A percentile compares a stretch with the other conserved stretches of the same genome.
Conservation (phyloP, 2,113 vertebrate genomes). For the Opisthocomus hoazin region DNA sequence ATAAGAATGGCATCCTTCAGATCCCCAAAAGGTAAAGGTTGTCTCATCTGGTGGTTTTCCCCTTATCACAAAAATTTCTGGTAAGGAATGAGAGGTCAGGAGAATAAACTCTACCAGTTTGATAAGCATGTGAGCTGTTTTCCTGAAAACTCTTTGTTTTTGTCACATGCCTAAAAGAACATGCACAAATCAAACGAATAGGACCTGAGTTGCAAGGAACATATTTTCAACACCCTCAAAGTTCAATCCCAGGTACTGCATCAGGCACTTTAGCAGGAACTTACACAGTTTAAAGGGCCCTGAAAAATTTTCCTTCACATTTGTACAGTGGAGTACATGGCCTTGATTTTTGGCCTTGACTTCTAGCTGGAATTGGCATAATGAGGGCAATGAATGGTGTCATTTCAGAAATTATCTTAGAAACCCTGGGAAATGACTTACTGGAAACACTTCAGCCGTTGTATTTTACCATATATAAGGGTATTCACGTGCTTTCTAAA, state of each 20-base stretch:
- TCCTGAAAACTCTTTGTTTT: not conserved
- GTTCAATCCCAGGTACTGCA: not conserved
- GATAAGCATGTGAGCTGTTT: not conserved
- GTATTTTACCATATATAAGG: not conserved
- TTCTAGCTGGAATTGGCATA: not conserved
- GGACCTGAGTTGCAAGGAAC: not conserved
- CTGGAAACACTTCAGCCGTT: not conserved
- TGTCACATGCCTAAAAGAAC: not conserved
- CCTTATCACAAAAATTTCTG: not conserved
- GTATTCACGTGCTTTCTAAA: rapidly evolving
- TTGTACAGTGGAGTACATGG: not conserved
- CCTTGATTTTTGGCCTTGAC: not conserved
- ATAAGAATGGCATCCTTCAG: not conserved
- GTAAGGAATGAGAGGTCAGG: not conserved
- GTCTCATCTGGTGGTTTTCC: not conserved
- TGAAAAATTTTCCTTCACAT: not conserved
- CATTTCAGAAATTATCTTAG: not conserved
- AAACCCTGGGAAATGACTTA: not conserved
- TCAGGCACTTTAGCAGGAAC: not conserved
- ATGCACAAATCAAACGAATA: not conserved
- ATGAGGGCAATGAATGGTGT: not conserved
- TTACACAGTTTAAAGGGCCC: not conserved
- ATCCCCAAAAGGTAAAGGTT: not conserved
- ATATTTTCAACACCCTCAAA: not conserved
- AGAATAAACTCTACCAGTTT: not conserved